phyloP scores from a whole-genome alignment of 1,140 invertebrate species.

The Apis cerana region DNA sequence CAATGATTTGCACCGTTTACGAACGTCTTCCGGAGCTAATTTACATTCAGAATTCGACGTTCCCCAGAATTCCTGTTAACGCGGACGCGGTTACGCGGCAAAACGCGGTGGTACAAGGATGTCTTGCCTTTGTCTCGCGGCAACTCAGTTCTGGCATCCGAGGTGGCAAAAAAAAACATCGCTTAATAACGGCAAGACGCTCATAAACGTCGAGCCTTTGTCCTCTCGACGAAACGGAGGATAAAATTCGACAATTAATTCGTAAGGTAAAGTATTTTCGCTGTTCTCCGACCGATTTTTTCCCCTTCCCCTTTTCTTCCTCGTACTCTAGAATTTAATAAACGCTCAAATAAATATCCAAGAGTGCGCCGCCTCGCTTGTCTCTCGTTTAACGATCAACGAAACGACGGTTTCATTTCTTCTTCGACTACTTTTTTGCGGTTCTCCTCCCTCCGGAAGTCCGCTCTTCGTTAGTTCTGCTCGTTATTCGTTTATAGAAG shows the following conservation, averaged over 20 bases:
- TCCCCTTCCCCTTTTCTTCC: neutral
- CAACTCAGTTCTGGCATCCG: no score
- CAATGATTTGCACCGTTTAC: constrained; percentile 31
- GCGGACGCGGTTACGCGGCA: neutral
- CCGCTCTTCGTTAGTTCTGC: constrained; percentile 28
- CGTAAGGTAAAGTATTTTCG: no score
- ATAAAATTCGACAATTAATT: neutral
- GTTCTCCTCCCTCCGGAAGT: neutral
- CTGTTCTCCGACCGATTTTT: neutral
- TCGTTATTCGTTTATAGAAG: constrained; percentile 36
- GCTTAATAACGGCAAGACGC: neutral
- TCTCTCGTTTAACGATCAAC: constrained; percentile 25
- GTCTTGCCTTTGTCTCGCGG: neutral
- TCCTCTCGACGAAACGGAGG: neutral
- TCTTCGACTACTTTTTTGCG: neutral
- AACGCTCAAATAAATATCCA: neutral
- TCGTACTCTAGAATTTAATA: neutral
- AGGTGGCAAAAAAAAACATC: neutral
- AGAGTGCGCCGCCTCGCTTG: neutral
- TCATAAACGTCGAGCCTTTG: neutral
- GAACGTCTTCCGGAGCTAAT: constrained; percentile 17
- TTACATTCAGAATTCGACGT: constrained; percentile 39
- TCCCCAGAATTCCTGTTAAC: constrained; percentile 57
- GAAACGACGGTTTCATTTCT: neutral
- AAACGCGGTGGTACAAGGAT: constrained; percentile 24